Percentiles rank a stretch among this genome's conserved stretches.
Evolutionary conservation across 1,140 invertebrate genomes (phyloP).

Genomic region (Drosophila lacertosa): DNA sequence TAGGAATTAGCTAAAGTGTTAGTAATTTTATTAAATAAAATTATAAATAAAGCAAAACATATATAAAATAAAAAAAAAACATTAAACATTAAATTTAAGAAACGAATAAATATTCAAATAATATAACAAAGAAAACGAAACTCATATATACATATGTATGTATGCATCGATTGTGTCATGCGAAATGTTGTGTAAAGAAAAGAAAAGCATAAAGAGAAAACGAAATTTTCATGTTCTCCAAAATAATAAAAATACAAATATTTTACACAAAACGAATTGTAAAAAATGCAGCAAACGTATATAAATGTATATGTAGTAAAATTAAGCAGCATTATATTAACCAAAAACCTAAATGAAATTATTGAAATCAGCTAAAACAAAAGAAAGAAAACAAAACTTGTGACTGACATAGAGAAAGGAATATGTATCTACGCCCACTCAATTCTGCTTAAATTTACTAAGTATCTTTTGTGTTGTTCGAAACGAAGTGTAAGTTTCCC

Average conservation of each 20-base stretch:
- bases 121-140: constrained; percentile 25
- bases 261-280: constrained; percentile 58
- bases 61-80: constrained; percentile 43
- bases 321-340: constrained; percentile 82
- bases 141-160: constrained; percentile 52
- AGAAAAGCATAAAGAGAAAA: constrained; percentile 38
- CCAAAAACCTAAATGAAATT: constrained; percentile 66
- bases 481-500: constrained; percentile 52
- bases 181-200: constrained; percentile 57
- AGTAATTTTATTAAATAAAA: constrained; percentile 83
- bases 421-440: constrained; percentile 50
- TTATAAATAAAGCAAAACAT: constrained; percentile 57
- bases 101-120: constrained; percentile 14
- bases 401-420: constrained; percentile 46
- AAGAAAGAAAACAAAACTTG: constrained; percentile 52
- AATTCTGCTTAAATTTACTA: constrained; percentile 59
- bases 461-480: constrained; percentile 50
- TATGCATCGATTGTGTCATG: constrained; percentile 45
- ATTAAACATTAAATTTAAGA: constrained; percentile 51
- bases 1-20: constrained; percentile 81
- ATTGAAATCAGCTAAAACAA: constrained; percentile 68
- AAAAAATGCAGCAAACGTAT: constrained; percentile 72
- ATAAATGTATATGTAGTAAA: constrained; percentile 79
- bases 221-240: constrained; percentile 52
- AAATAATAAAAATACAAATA: constrained; percentile 35